These are phyloP conservation scores for Montipora cactus DNA, from an alignment of 64 coral and sea anemone genomes.

Conservation along the genomic window DNA sequence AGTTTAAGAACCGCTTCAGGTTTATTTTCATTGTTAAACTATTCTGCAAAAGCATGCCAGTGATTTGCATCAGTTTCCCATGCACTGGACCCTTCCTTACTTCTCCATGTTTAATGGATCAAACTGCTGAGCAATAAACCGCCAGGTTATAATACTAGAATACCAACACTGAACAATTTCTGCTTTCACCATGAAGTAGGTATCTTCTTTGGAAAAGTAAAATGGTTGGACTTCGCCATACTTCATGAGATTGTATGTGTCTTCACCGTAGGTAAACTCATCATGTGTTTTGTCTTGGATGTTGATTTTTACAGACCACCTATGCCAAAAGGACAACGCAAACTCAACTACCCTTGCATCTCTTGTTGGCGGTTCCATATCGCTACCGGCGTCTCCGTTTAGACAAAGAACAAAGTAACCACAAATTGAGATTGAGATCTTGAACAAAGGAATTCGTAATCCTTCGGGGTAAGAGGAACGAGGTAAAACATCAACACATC, in stretches of 20 bases:
- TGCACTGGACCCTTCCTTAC: not conserved
- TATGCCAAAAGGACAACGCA: not conserved
- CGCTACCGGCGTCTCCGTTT: not conserved
- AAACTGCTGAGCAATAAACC: no score
- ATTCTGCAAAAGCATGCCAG: no score
- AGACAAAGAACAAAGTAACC: not conserved
- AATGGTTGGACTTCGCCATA: not conserved
- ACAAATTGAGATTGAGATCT: not conserved
- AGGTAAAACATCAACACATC: not conserved
- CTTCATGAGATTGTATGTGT: constrained; percentile 25
- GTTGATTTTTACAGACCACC: constrained; percentile 16
- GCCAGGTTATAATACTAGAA: no score
- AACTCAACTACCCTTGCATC: constrained; percentile 16
- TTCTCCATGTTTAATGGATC: not conserved
- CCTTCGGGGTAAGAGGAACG: not conserved
- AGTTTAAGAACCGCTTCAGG: no score
- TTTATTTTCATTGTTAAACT: no score
- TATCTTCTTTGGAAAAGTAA: not conserved
- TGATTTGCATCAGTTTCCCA: no score
- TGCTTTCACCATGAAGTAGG: not conserved
- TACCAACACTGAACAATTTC: no score
- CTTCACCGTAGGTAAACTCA: constrained; percentile 7
- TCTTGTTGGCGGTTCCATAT: not conserved
- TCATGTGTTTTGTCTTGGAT: constrained; percentile 2
- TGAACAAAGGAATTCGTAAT: not conserved